Conservation (phyloP, 2,797 vertebrate species). For the Rhyacichthys aspro region DNA sequence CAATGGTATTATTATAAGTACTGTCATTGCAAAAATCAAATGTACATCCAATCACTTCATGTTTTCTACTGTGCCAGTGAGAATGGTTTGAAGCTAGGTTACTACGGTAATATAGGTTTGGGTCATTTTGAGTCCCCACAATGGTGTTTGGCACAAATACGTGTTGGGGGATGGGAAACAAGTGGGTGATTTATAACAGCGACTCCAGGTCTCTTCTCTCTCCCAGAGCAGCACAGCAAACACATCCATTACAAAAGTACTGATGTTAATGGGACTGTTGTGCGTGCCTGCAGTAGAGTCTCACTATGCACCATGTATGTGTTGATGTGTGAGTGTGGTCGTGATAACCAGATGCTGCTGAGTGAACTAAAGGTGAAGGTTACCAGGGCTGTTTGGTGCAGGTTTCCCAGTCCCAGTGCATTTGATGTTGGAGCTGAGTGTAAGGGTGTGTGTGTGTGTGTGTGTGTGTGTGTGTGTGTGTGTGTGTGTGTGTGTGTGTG, state of each 20-base stretch:
- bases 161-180: conserved; percentile 67
- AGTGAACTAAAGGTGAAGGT: conserved; percentile 74
- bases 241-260: conserved; percentile 85
- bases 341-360: conserved; percentile 69
- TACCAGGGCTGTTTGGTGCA: conserved; percentile 55
- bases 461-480: no score
- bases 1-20: no score
- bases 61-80: neutral
- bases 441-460: conserved; percentile 11
- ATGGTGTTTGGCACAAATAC: conserved; percentile 10
- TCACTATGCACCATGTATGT: conserved; percentile 19
- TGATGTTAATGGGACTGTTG: conserved; percentile 78
- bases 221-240: conserved; percentile 78
- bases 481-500: no score
- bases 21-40: no score
- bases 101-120: neutral
- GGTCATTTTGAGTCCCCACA: conserved; percentile 9
- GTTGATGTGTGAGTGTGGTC: conserved; percentile 26
- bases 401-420: conserved; percentile 38
- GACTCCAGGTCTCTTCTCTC: conserved; percentile 75
- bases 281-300: conserved; percentile 37
- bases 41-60: no score
- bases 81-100: conserved; percentile 30
- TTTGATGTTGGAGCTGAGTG: neutral
- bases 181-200: conserved; percentile 91